phyloP scores from a whole-genome alignment of 2,113 vertebrate species.

The Epinephelus cyanopodus region DNA sequence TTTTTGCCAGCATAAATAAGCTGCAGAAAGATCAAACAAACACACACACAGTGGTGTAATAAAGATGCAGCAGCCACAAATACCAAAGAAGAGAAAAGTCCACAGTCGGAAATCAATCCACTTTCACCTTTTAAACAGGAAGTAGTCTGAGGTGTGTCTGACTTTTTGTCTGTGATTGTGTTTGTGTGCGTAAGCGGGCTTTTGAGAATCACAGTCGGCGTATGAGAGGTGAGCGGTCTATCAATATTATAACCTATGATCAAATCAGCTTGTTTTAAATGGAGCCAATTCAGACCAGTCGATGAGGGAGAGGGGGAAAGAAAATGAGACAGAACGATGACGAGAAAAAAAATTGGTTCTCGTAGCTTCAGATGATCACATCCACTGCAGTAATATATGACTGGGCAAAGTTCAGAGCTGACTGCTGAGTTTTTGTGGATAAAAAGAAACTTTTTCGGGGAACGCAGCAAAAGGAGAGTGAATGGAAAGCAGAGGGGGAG shows the following conservation, averaged over 20 bases:
- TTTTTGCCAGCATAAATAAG: slow-evolving; percentile 4
- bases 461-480: neutral
- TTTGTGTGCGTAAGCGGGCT: neutral
- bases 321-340: slow-evolving; percentile 5
- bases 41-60: neutral
- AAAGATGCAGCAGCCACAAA: neutral
- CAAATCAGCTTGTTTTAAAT: slow-evolving; percentile 38
- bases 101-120: slow-evolving; percentile 17
- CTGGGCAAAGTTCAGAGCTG: slow-evolving; percentile 37
- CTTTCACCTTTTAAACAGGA: slow-evolving; percentile 22
- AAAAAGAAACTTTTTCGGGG: slow-evolving; percentile 16
- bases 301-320: neutral
- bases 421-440: slow-evolving; percentile 18
- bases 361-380: slow-evolving; percentile 33
- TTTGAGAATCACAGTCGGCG: neutral
- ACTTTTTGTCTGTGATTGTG: neutral
- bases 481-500: neutral
- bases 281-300: slow-evolving; percentile 15
- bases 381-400: slow-evolving; percentile 55
- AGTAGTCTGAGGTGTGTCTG: neutral
- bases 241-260: slow-evolving; percentile 26
- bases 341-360: slow-evolving; percentile 27
- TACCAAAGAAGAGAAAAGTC: neutral
- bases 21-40: slow-evolving; percentile 29
- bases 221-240: neutral